Percentiles rank a stretch among this genome's conserved stretches.
Conservation (phyloP, 2,888 invertebrate species). For the Pollenia griseotomentosa region DNA sequence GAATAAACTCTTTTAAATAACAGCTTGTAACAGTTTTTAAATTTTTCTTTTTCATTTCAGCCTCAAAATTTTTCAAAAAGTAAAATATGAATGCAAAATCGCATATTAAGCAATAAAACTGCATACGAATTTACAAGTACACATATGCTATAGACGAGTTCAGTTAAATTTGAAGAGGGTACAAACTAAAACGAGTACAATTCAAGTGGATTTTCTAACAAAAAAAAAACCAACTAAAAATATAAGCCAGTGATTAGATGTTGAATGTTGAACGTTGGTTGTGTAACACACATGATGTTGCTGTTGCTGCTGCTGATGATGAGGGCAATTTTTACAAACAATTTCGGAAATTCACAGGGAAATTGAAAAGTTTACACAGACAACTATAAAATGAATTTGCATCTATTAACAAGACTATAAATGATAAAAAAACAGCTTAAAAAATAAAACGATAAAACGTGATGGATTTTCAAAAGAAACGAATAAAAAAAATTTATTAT, state of each 20-base stretch:
- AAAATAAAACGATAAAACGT: conserved; percentile 61
- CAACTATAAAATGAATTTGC: conserved; percentile 47
- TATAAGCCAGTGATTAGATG: conserved; percentile 60
- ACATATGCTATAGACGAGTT: background rate
- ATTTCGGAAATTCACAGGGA: conserved; percentile 73
- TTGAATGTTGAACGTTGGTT: conserved; percentile 42
- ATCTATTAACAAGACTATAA: conserved; percentile 44
- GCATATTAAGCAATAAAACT: conserved; percentile 68
- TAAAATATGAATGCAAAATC: conserved; percentile 62
- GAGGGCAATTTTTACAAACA: conserved; percentile 66
- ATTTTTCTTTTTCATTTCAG: conserved; percentile 11
- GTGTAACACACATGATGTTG: conserved; percentile 54
- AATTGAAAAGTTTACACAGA: conserved; percentile 58
- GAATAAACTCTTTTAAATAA: conserved; percentile 15
- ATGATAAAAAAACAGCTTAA: background rate
- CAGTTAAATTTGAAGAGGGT: conserved; percentile 62
- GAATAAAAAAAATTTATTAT: background rate
- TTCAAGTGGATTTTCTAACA: conserved; percentile 63
- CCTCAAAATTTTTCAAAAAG: conserved; percentile 27
- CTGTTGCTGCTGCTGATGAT: conserved; percentile 47
- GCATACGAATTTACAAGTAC: conserved; percentile 48
- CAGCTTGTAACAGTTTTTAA: conserved; percentile 49
- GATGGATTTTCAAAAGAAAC: conserved; percentile 29
- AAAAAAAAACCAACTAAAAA: conserved; percentile 13
- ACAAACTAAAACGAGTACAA: conserved; percentile 57